These are phyloP conservation scores for Strix aluco DNA, from an alignment of 2,113 vertebrate genomes.

Conservation along the genomic window DNA sequence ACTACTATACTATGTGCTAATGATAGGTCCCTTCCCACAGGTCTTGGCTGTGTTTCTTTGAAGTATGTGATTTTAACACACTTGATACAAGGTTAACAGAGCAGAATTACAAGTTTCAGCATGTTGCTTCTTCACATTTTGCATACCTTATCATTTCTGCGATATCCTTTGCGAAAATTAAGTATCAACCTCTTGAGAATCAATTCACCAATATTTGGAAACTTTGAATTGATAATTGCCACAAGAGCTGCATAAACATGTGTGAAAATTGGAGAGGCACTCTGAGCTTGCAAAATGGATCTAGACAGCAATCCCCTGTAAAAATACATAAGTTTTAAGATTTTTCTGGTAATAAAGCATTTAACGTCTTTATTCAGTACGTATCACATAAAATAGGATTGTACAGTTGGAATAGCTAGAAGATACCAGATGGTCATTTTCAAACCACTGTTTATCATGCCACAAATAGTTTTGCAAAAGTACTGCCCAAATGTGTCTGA, in stretches of 20 bases:
- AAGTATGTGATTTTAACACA: not conserved
- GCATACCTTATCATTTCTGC: constrained; percentile 95
- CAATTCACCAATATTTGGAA: constrained; percentile 95
- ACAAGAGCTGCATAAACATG: constrained; percentile 96
- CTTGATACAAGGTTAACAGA: not conserved
- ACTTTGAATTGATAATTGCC: constrained; percentile 98
- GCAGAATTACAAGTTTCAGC: not conserved
- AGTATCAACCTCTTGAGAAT: constrained; percentile 95
- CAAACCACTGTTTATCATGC: not conserved
- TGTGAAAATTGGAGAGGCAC: constrained; percentile 94
- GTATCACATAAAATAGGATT: not conserved
- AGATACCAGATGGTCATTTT: not conserved
- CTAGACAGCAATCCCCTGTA: constrained; percentile 89
- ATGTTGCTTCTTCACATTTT: not conserved
- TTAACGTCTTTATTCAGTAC: not conserved
- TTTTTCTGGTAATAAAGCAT: not conserved
- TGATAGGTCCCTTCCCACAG: fast-evolving
- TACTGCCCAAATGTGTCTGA: not conserved
- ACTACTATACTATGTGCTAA: not conserved
- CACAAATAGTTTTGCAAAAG: not conserved
- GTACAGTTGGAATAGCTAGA: not conserved
- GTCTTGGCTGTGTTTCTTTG: not conserved
- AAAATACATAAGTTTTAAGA: not conserved
- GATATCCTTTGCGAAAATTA: constrained; percentile 94
- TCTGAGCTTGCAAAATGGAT: constrained; percentile 93